These are phyloP conservation scores for Trichogramma pretiosum DNA, from an alignment of 1,140 invertebrate species.

Conservation along the genomic window DNA sequence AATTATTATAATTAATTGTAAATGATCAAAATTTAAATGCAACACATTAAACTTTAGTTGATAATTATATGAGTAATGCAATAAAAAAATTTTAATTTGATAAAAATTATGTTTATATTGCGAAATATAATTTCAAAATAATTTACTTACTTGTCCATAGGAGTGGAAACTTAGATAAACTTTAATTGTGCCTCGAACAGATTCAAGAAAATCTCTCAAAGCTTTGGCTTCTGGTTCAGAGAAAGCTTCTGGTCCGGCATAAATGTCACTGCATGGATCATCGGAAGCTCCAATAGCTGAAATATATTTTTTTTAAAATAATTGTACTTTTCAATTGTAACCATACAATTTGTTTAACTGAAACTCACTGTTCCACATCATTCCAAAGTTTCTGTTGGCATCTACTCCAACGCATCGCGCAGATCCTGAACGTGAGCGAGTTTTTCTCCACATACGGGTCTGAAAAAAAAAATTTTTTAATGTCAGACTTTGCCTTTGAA, in stretches of 20 bases:
- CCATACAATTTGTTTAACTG: no score
- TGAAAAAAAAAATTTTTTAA: no score
- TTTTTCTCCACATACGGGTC: slow-evolving; percentile 42
- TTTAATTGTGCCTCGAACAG: slow-evolving; percentile 44
- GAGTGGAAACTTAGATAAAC: slow-evolving; percentile 65
- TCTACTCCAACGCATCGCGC: slow-evolving; percentile 49
- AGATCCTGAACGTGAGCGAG: slow-evolving; percentile 33
- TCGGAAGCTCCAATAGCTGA: slow-evolving; percentile 49
- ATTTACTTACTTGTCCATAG: slow-evolving; percentile 44
- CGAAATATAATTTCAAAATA: background rate
- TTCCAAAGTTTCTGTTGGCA: slow-evolving; percentile 61
- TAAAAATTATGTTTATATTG: background rate
- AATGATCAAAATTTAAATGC: background rate
- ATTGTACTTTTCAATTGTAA: background rate
- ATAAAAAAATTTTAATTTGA: no score
- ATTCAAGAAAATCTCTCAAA: slow-evolving; percentile 49
- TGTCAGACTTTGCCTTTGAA: no score
- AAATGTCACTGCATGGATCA: slow-evolving; percentile 61
- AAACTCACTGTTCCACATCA: slow-evolving; percentile 49
- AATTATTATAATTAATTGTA: background rate
- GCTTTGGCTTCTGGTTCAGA: slow-evolving; percentile 65
- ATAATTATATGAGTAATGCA: no score
- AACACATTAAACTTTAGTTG: no score
- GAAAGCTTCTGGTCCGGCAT: slow-evolving; percentile 57
- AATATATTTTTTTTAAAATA: no score